Percentiles rank a stretch among this genome's conserved stretches.
Evolutionary conservation across 2,797 vertebrate species (phyloP).

Genomic region (Spinus olivaceus): DNA sequence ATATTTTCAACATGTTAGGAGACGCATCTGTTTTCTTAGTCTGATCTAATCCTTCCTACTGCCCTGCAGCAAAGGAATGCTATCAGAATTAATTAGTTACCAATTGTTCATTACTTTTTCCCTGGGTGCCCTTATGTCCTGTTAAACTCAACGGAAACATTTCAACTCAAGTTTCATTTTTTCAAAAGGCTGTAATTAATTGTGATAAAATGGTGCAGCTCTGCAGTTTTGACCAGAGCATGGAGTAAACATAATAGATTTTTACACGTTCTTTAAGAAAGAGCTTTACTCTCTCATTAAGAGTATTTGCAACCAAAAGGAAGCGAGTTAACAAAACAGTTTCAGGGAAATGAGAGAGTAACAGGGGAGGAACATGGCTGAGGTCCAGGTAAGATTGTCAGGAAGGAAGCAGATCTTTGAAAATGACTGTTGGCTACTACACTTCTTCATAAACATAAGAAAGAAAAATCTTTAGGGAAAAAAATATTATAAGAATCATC

Average conservation of each 20-base stretch:
- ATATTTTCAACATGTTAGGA: background rate
- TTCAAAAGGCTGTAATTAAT: constrained; percentile 4
- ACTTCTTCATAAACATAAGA: background rate
- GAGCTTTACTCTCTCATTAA: background rate
- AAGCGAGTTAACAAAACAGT: background rate
- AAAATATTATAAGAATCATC: background rate
- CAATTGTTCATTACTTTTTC: background rate
- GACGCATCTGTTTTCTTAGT: background rate
- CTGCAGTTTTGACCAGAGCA: background rate
- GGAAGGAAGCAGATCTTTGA: background rate
- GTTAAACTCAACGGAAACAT: background rate
- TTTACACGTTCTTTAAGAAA: background rate
- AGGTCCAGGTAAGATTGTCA: background rate
- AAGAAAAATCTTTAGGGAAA: background rate
- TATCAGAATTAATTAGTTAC: background rate
- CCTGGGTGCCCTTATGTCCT: background rate
- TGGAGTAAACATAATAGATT: constrained; percentile 25
- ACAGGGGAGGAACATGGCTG: background rate
- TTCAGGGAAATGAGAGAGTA: background rate
- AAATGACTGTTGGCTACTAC: background rate
- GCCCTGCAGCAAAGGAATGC: background rate
- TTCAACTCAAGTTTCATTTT: constrained; percentile 6
- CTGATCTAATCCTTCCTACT: background rate
- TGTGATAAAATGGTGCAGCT: background rate
- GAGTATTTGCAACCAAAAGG: background rate